Percentiles rank a stretch among this genome's conserved stretches.
phyloP scores from a whole-genome alignment of 2,797 vertebrate genomes.

The Rousettus madagascariensis region DNA sequence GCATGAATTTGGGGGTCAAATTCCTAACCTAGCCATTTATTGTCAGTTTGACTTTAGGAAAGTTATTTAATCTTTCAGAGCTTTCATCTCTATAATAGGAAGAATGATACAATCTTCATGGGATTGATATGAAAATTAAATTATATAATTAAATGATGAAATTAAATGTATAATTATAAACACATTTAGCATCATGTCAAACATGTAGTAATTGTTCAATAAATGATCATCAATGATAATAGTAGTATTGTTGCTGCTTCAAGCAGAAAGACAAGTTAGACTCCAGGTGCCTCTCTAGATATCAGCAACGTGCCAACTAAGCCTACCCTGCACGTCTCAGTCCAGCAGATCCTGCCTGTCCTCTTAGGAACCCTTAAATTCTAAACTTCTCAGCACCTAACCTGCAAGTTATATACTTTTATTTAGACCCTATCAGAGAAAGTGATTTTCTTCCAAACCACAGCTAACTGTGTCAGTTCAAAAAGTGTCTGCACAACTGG shows the following conservation, averaged over 20 bases:
- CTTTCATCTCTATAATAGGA: not conserved
- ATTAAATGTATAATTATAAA: conserved; percentile 3
- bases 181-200: conserved; percentile 38
- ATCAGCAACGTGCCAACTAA: not conserved
- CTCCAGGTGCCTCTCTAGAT: not conserved
- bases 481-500: not conserved
- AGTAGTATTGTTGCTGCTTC: not conserved
- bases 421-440: not conserved
- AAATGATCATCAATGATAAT: not conserved
- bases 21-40: not conserved
- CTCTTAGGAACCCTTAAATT: not conserved
- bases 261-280: not conserved
- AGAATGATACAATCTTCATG: not conserved
- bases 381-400: not conserved
- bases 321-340: fast-evolving
- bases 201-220: not conserved
- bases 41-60: not conserved
- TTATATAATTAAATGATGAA: not conserved
- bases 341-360: not conserved
- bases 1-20: not conserved
- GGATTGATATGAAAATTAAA: not conserved
- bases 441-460: not conserved
- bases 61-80: not conserved
- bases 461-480: not conserved
- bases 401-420: not conserved